phyloP scores from a whole-genome alignment of 1,140 invertebrate genomes.

The Diachasma alloeum region DNA sequence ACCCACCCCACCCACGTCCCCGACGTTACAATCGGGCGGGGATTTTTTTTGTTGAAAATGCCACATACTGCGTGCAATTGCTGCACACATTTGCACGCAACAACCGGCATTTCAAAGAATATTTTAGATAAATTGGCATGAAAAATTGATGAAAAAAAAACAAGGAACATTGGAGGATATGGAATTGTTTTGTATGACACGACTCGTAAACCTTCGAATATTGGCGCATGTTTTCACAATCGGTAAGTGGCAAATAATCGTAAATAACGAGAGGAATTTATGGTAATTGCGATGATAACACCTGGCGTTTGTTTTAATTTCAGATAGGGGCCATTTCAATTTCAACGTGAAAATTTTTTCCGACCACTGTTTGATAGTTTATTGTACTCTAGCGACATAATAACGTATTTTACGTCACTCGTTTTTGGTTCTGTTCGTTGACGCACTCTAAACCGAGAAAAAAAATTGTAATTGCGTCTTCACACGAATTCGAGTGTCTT shows the following conservation, averaged over 20 bases:
- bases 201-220: background rate
- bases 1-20: background rate
- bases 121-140: background rate
- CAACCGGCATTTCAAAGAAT: background rate
- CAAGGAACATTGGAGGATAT: background rate
- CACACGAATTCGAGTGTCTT: background rate
- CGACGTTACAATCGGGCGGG: background rate
- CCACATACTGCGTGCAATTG: slow-evolving; percentile 34
- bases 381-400: background rate
- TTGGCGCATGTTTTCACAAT: background rate
- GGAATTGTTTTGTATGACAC: background rate
- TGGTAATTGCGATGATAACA: too few relatives aligned
- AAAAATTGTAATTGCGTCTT: background rate
- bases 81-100: slow-evolving; percentile 43
- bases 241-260: background rate
- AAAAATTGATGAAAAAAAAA: background rate
- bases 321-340: slow-evolving; percentile 56
- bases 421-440: background rate
- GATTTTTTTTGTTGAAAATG: slow-evolving; percentile 3
- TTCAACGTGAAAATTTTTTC: slow-evolving; percentile 57
- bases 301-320: too few relatives aligned
- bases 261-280: slow-evolving; percentile 7
- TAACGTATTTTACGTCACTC: background rate
- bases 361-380: slow-evolving; percentile 40
- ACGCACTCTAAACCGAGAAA: background rate